A percentile compares a stretch with the other conserved stretches of the same genome.
Evolutionary conservation across 92 coral and sea anemone species (phyloP).

Genomic region (Montipora capitata): DNA sequence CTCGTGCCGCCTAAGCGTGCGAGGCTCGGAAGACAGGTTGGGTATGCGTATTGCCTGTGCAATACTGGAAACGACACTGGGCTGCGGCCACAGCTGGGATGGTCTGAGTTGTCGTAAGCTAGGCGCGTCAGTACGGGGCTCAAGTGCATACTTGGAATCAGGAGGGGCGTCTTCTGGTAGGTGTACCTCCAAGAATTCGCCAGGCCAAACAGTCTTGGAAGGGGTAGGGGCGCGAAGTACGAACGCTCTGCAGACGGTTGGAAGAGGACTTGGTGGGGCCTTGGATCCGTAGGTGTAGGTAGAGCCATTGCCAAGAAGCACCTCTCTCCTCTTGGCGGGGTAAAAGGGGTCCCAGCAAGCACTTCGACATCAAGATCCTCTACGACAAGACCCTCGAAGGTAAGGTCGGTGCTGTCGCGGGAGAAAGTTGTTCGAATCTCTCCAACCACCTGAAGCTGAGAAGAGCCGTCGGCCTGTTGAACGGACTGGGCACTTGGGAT

Average conservation of each 20-base stretch:
- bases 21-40: conserved; percentile 17
- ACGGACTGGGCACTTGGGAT: conserved; percentile 50
- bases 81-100: no score
- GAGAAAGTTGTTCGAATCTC: conserved; percentile 42
- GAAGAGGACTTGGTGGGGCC: background rate
- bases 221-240: no score
- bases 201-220: no score
- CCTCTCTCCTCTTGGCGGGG: conserved; percentile 62
- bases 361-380: no score
- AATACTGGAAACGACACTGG: background rate
- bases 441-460: conserved; percentile 58
- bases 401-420: conserved; percentile 36
- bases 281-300: background rate
- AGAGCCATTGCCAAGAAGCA: conserved; percentile 47
- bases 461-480: conserved; percentile 70
- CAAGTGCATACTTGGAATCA: conserved; percentile 18
- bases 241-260: conserved; percentile 39
- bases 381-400: no score
- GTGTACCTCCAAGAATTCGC: conserved; percentile 21
- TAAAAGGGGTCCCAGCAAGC: conserved; percentile 13
- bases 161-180: conserved; percentile 1
- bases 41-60: background rate
- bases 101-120: background rate
- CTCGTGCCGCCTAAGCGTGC: background rate
- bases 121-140: conserved; percentile 3